Conservation (phyloP, 2,797 vertebrate species). For the Sandelia bainsii region DNA sequence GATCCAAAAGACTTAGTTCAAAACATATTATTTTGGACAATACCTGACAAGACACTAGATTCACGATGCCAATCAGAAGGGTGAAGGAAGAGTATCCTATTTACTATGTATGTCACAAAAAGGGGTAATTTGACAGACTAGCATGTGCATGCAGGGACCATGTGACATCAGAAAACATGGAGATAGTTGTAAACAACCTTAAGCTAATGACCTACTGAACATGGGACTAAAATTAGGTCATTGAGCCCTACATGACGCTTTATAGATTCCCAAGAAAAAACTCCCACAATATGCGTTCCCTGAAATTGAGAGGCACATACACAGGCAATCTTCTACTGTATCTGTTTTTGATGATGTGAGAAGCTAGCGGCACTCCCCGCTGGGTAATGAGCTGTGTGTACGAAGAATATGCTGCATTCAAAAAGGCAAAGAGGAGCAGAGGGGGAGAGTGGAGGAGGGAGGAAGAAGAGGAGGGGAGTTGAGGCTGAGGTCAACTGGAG, state of each 20-base stretch:
- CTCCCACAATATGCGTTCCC: not conserved
- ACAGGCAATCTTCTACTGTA: constrained; percentile 31
- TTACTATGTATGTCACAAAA: too few relatives aligned
- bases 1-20: constrained; percentile 8
- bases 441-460: constrained; percentile 12
- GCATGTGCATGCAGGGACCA: too few relatives aligned
- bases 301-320: constrained; percentile 30
- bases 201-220: constrained; percentile 63
- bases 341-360: constrained; percentile 46
- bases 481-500: constrained; percentile 78
- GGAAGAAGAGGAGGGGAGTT: constrained; percentile 33
- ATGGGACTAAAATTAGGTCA: constrained; percentile 39
- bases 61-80: too few relatives aligned
- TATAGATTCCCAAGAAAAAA: not conserved
- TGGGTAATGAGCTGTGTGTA: constrained; percentile 67
- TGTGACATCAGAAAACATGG: not conserved
- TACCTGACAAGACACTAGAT: too few relatives aligned
- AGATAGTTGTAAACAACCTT: constrained; percentile 27
- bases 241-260: constrained; percentile 30
- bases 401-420: constrained; percentile 30
- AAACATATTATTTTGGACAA: not conserved
- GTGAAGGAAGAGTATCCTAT: too few relatives aligned
- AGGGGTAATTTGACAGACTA: too few relatives aligned
- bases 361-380: constrained; percentile 39
- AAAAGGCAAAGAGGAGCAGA: constrained; percentile 35